Base-by-base conservation (phyloP, 2,113 vertebrate genomes). In the Numenius arquata region DNA sequence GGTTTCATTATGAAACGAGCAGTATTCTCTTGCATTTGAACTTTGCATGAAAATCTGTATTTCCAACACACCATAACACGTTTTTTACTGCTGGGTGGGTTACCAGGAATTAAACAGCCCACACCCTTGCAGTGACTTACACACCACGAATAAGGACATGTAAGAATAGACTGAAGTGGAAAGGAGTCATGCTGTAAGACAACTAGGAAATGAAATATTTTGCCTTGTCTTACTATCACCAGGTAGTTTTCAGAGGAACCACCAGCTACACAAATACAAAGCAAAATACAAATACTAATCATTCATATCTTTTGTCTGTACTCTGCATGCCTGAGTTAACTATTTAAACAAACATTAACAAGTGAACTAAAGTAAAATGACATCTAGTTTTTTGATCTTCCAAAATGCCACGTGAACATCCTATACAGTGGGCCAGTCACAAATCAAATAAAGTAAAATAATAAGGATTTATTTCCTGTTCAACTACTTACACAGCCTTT, bases 171-270 rank as follows among this genome's bases (percentile, higher is more conserved):
- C 38, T 72, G 23, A 84, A 85, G 62, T 26, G 75, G 71, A 82
- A 93, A 71, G 29, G 36, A 87, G 27, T 43, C 48, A 63, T 2
- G 2, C 1, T 6, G 21, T 26, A 90, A 68, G 53, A 92, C 36
- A 77, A 89, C 38, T 27, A 82, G 32, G 30, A 92, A 90, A 92
- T 21, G 29, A 89, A 89, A 45, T 78, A 90, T 87, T 93, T 90
- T 50, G 84, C 30, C 8, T 52, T 40, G 41, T 34, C 41, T 77
- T 84, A 61, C 36, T 90, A 75, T 63, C 52, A 78, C 29, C 14
- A 89, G 40, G 30, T 78, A 92, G 66, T 74, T 93, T 92, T 86
- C 61, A 89, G 76, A 86, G 52, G 30, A 89, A 78, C 16, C 36
- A 81, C 21, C 34, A 80, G n/a, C 68, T 55, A 81, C 34, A 43